phyloP scores from a whole-genome alignment of 1,140 invertebrate species.

The Asbolus verrucosus region DNA sequence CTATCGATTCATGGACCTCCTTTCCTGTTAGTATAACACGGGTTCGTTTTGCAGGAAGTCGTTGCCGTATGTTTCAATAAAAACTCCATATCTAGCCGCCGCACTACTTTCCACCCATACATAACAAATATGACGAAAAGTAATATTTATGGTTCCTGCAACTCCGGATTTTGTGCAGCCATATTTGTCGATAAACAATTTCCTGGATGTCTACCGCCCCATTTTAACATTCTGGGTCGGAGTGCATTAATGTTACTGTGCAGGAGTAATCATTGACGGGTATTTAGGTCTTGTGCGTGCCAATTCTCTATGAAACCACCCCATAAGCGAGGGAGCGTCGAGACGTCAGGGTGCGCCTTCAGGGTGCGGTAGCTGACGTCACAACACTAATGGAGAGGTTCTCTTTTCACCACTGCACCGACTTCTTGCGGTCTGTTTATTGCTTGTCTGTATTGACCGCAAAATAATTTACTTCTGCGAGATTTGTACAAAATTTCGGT shows the following conservation, averaged over 20 bases:
- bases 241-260: constrained; percentile 2
- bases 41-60: neutral
- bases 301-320: constrained; percentile 34
- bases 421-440: neutral
- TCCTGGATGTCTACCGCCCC: neutral
- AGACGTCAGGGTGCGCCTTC: constrained; percentile 33
- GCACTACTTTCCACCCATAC: neutral
- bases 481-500: too few relatives aligned
- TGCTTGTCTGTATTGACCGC: too few relatives aligned
- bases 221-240: neutral
- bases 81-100: too few relatives aligned
- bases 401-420: neutral
- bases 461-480: too few relatives aligned
- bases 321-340: constrained; percentile 39
- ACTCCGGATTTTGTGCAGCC: too few relatives aligned
- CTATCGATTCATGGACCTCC: too few relatives aligned
- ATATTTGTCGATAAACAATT: neutral
- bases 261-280: neutral
- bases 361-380: constrained; percentile 40
- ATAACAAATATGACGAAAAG: constrained; percentile 6
- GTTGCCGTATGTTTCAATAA: constrained; percentile 14
- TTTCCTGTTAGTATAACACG: too few relatives aligned
- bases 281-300: constrained; percentile 29
- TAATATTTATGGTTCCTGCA: constrained; percentile 10
- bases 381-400: constrained; percentile 27